Base-by-base conservation (phyloP, 2,113 vertebrate genomes). In the Zeus faber region DNA sequence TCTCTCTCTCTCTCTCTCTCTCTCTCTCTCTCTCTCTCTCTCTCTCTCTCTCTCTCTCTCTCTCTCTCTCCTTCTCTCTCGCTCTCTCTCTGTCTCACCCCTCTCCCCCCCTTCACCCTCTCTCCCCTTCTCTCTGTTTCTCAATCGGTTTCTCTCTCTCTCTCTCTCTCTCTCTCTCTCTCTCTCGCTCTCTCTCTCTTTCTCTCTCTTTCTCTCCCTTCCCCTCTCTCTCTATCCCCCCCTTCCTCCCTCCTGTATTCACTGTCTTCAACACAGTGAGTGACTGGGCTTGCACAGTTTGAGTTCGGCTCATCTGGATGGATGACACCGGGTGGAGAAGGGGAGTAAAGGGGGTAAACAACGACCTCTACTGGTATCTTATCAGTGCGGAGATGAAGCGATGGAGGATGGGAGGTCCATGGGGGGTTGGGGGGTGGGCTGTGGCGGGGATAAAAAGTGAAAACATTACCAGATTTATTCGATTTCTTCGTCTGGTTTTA, bases 321-420 rank as follows among this genome's bases (percentile, higher is more conserved):
- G 84, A 82, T 83, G 81, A 83, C 87, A 88, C 75, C 72, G 67
- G 37, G 59, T n/a, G n/a, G n/a, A 25, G 2, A 23, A 11, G 1
- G 49, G 40, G 70, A 54, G 61, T 73, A 73, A 69, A 77, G 70
- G 78, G 83, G 82, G 80, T 85, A 76, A 89, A 89, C 90, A 83
- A 92, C 89, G 89, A 88, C 92, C 88, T 91, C 89, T 90, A 86
- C 89, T 90, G 92, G 90, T 82, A 83, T 82, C 66, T 60, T 54
- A 17, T 74, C 62, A 54, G 60, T 62, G 43, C 47, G 16, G 31
- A 54, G 37, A 44, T 50, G 49, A 27, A n/a, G n/a, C n/a, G n/a
- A n/a, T n/a, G n/a, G n/a, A n/a, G n/a, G n/a, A n/a, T n/a, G n/a
- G n/a, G n/a, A n/a, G n/a, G n/a, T n/a, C n/a, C n/a, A n/a, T n/a